Conservation (phyloP, 2,888 invertebrate species). For the Mantis religiosa region DNA sequence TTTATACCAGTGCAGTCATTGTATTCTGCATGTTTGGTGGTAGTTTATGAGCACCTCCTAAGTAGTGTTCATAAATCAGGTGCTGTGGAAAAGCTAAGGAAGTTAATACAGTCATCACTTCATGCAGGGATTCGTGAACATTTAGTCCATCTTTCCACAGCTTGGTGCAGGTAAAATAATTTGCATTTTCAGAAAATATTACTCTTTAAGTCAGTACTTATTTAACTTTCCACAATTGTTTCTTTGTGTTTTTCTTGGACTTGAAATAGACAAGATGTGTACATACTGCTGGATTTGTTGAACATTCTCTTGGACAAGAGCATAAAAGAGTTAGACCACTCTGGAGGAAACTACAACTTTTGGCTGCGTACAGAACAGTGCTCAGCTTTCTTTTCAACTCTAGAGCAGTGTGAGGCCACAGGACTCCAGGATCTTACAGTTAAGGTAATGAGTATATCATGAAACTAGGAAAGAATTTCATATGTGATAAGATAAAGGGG, state of each 20-base stretch:
- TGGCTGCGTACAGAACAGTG: slow-evolving; percentile 30
- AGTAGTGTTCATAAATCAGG: slow-evolving; percentile 13
- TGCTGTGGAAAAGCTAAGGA: slow-evolving; percentile 23
- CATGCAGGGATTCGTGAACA: slow-evolving; percentile 36
- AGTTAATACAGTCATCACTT: slow-evolving; percentile 22
- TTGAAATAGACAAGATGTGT: slow-evolving; percentile 12
- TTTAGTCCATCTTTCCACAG: slow-evolving; percentile 33
- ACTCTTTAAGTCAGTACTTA: not conserved
- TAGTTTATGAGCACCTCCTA: slow-evolving; percentile 16
- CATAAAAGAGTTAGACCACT: slow-evolving; percentile 26
- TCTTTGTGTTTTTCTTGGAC: not conserved
- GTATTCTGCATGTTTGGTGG: slow-evolving; percentile 21
- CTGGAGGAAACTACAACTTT: slow-evolving; percentile 28
- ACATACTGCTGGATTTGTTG: slow-evolving; percentile 30
- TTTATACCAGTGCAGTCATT: slow-evolving; percentile 30
- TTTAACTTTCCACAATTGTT: not conserved
- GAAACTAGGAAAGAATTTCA: too few species aligned
- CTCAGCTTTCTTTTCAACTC: slow-evolving; percentile 28
- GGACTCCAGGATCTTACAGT: slow-evolving; percentile 36
- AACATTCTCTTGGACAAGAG: slow-evolving; percentile 28
- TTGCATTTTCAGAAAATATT: not conserved
- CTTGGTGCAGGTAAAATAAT: slow-evolving; percentile 28
- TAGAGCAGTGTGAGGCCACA: slow-evolving; percentile 34
- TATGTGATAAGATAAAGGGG: too few species aligned
- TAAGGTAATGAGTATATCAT: slow-evolving; percentile 27